A percentile compares a stretch with the other conserved stretches of the same genome.
Conservation (phyloP, 2,888 invertebrate genomes). For the Orthosia gracilis region DNA sequence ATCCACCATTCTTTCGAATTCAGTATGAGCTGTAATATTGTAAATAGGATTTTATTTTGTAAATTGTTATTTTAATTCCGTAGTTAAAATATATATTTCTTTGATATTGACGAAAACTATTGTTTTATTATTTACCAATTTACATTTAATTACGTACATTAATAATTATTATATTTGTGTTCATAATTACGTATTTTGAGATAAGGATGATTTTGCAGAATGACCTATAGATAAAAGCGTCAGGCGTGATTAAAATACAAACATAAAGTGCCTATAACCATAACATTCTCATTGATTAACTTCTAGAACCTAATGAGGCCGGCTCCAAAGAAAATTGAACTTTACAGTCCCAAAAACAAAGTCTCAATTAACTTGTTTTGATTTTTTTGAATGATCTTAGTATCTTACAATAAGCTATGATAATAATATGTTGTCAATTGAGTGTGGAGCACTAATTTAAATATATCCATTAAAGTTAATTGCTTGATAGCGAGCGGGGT, state of each 20-base stretch:
- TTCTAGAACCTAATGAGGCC: conserved; percentile 55
- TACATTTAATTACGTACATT: conserved; percentile 58
- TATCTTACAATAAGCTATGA: conserved; percentile 59
- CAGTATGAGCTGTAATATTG: conserved; percentile 73
- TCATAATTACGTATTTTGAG: conserved; percentile 58
- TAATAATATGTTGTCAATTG: conserved; percentile 81
- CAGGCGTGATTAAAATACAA: conserved; percentile 65
- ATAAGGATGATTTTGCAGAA: conserved; percentile 63
- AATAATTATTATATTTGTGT: conserved; percentile 56
- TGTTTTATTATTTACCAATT: conserved; percentile 64
- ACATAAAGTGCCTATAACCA: conserved; percentile 59
- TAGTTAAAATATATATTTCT: conserved; percentile 87
- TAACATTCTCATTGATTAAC: conserved; percentile 67
- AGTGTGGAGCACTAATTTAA: conserved; percentile 88
- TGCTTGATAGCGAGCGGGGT: conserved; percentile 83
- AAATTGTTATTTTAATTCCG: conserved; percentile 79
- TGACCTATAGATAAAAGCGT: conserved; percentile 60
- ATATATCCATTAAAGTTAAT: conserved; percentile 90
- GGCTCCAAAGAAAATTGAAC: conserved; percentile 47
- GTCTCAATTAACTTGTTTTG: conserved; percentile 22
- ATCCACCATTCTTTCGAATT: conserved; percentile 69
- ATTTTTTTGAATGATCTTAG: conserved; percentile 45
- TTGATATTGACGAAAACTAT: conserved; percentile 75
- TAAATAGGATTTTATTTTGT: conserved; percentile 80
- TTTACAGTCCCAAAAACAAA: conserved; percentile 10